phyloP scores from a whole-genome alignment of 2,797 vertebrate genomes.

The Chelon labrosus region DNA sequence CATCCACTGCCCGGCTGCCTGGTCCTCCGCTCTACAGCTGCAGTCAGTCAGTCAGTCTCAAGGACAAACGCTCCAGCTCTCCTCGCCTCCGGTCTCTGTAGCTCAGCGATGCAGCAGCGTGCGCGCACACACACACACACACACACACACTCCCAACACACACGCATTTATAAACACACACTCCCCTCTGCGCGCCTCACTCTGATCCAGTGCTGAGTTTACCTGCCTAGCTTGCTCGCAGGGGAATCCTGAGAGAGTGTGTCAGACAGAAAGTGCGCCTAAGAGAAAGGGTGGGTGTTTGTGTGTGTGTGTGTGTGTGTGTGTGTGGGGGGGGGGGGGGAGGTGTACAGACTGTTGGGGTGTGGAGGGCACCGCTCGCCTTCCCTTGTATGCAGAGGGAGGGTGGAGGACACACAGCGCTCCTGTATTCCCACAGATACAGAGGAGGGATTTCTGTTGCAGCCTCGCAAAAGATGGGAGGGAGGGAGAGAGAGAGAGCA shows the following conservation, averaged over 20 bases:
- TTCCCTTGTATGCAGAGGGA: slow-evolving; percentile 65
- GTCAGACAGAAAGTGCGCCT: slow-evolving; percentile 75
- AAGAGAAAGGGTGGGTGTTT: slow-evolving; percentile 32
- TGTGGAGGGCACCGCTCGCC: slow-evolving; percentile 47
- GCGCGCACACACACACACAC: slow-evolving; percentile 36
- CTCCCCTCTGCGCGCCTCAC: slow-evolving; percentile 50
- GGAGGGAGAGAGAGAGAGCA: slow-evolving; percentile 35
- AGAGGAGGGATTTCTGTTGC: slow-evolving; percentile 73
- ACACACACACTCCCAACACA: slow-evolving; percentile 38
- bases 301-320: too few relatives aligned
- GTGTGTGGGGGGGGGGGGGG: slow-evolving; percentile 26
- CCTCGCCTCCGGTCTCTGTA: slow-evolving; percentile 78
- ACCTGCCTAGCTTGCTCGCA: slow-evolving; percentile 66
- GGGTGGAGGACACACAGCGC: slow-evolving; percentile 69
- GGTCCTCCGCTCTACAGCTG: slow-evolving; percentile 77
- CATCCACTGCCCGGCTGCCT: slow-evolving; percentile 70
- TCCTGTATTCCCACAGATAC: slow-evolving; percentile 74
- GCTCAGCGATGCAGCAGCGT: slow-evolving; percentile 80
- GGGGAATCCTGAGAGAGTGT: slow-evolving; percentile 75
- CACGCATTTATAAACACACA: slow-evolving; percentile 40
- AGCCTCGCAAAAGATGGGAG: slow-evolving; percentile 57
- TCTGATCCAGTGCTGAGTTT: slow-evolving; percentile 71
- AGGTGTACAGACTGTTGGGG: slow-evolving; percentile 1
- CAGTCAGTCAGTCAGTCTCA: slow-evolving; percentile 82
- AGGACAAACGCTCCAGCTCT: slow-evolving; percentile 83